Base-by-base conservation (phyloP, 1,140 invertebrate species). In the Drosophila tristis region DNA sequence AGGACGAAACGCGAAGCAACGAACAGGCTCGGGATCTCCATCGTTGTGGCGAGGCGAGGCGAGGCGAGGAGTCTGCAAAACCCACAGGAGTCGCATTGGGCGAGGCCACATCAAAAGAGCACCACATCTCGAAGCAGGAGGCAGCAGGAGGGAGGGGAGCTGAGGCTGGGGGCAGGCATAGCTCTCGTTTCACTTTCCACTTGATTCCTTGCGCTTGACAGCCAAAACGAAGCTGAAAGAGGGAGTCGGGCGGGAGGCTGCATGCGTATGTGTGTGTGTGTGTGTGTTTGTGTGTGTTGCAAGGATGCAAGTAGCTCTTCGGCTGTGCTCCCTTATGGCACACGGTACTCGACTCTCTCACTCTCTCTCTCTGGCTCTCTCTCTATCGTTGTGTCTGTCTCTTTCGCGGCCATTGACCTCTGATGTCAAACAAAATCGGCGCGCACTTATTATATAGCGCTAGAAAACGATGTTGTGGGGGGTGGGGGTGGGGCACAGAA, bases 341-440 rank as follows among this genome's bases (percentile, higher is more conserved):
- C 31, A 31, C 8, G 9, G 31, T 8, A 31, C 31, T 31, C 31
- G 31, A 31, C 54, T 47, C 31, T 55, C 42, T 13, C 20, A 26
- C 62, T 55, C 56, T 57, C 65, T 47, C 49, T 42, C 25, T 16
- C 23, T 25, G 2, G 43, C 49, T 48, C 56, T 58, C 35, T 39
- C 35, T 11, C 31, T 47, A 53, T 47, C 29, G 47, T n/a, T 54
- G 20, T 20, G 25, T 47, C 59, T 58, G 20, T 75, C 58, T 50
- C 62, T 55, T n/a, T 43, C 35, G 48, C 84, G 84, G 84, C 57
- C 84, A 87, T 87, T 87, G 84, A 87, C 85, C 84, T 87, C 84
- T 87, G 84, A 87, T 89, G 84, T 84, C 79, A 87, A 87, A 89
- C 85, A 79, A 87, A 89, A 89, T 87, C 84, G 79, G 84, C 75